Base-by-base conservation (phyloP, 2,888 invertebrate species). In the Dorcus parallelipipedus region DNA sequence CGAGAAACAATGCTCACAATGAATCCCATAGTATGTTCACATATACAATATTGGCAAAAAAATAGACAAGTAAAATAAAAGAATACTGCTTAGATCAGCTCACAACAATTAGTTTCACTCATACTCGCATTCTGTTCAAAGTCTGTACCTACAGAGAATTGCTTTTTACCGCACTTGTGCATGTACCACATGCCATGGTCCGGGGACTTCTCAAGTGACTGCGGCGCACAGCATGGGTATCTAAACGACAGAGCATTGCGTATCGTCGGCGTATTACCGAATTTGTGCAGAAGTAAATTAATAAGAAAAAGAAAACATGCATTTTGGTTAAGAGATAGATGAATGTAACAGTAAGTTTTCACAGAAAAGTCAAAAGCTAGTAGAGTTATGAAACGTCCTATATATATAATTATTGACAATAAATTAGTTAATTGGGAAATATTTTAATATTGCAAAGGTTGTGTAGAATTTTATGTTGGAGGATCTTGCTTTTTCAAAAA, bases 61-160 rank as follows among this genome's bases (percentile, higher is more conserved):
- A 66, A 67, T 63, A 64, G 65, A 65, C 65, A 64, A 64, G 59
- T 64, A 67, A 68, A 73, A 69, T 59, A 72, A 73, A 74, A 73
- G 72, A 74, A 75, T 75, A 75, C 75, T 75, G 74, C 69, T 62
- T 73, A 73, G 67, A 71, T 72, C 73, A 74, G 73, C 73, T 71
- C 73, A 74, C 73, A 73, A 73, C 73, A 69, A 73, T 71, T 71
- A 70, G 68, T 71, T 65, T 70, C 71, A 69, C 66, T 67, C 69
- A 66, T 67, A 66, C 65, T 64, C 61, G 64, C 68, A 68, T 66
- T 65, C 69, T 57, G 60, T 54, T 59, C 52, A 61, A 56, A 65
- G 64, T 63, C 64, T 66, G 60, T 67, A 67, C 66, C 72, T 73
- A 75, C 71, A 73, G 71, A 73, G 69, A 75, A 75, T 76, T 76